A percentile compares a stretch with the other conserved stretches of the same genome.
phyloP scores from a whole-genome alignment of 2,797 vertebrate species.

The Chiloscyllium punctatum region DNA sequence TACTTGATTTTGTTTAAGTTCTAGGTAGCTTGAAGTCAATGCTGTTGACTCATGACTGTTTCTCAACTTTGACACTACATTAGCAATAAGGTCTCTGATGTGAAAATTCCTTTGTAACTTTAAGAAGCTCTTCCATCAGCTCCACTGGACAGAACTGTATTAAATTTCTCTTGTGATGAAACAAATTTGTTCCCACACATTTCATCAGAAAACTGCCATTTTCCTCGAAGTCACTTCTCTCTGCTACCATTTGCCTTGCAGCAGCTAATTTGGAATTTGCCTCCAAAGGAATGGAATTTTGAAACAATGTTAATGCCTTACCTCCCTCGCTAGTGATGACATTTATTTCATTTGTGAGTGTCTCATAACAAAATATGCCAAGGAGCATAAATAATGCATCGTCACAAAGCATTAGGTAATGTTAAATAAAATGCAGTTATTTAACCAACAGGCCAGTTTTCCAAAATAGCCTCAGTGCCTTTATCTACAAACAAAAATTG shows the following conservation, averaged over 20 bases:
- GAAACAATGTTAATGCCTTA: neutral
- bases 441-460: neutral
- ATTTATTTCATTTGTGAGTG: neutral
- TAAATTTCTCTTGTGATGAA: neutral
- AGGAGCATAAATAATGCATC: neutral
- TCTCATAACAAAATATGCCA: neutral
- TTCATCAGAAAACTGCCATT: neutral
- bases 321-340: neutral
- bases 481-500: neutral
- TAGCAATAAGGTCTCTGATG: neutral
- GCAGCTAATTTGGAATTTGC: neutral
- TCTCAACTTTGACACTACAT: neutral
- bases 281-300: neutral
- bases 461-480: neutral
- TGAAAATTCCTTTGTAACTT: neutral
- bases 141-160: neutral
- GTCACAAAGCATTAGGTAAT: neutral
- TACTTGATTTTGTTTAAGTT: neutral
- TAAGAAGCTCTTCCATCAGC: neutral
- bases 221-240: neutral
- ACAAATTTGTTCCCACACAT: neutral
- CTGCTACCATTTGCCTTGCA: neutral
- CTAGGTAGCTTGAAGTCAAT: neutral
- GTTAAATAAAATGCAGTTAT: neutral
- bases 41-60: neutral